These are phyloP conservation scores for Phthorimaea operculella DNA, from an alignment of 1,140 invertebrate genomes.

Conservation along the genomic window DNA sequence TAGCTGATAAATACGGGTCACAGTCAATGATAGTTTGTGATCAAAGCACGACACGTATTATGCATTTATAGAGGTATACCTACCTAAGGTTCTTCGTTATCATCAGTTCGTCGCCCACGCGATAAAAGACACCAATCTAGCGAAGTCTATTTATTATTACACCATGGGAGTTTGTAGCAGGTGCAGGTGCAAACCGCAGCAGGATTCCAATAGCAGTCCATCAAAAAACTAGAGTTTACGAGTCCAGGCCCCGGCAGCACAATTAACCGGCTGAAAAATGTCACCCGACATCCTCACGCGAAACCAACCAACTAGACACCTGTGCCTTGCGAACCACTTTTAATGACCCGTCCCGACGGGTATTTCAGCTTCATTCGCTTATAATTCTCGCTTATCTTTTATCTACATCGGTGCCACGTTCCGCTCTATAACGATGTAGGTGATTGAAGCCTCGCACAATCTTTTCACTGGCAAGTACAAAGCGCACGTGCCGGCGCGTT, in stretches of 20 bases:
- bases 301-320: slow-evolving; percentile 35
- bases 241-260: slow-evolving; percentile 27
- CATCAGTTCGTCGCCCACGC: no score
- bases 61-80: no score
- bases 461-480: neutral
- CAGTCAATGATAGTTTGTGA: no score
- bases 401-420: neutral
- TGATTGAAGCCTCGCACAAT: neutral
- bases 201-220: slow-evolving; percentile 35
- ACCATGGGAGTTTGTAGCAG: slow-evolving; percentile 19
- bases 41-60: no score
- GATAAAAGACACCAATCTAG: no score
- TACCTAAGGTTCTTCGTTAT: no score
- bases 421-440: neutral
- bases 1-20: no score
- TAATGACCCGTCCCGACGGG: neutral
- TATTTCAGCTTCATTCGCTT: slow-evolving; percentile 11
- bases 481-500: slow-evolving; percentile 6
- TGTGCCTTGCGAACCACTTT: slow-evolving; percentile 18
- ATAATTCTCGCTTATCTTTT: neutral
- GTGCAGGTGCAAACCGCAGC: slow-evolving; percentile 23
- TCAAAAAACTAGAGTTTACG: slow-evolving; percentile 52
- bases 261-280: slow-evolving; percentile 59
- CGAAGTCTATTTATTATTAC: slow-evolving; percentile 1
- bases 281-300: slow-evolving; percentile 43